Evolutionary conservation across 2,113 vertebrate species (phyloP).

Genomic region (Microcebus lehilahytsara): DNA sequence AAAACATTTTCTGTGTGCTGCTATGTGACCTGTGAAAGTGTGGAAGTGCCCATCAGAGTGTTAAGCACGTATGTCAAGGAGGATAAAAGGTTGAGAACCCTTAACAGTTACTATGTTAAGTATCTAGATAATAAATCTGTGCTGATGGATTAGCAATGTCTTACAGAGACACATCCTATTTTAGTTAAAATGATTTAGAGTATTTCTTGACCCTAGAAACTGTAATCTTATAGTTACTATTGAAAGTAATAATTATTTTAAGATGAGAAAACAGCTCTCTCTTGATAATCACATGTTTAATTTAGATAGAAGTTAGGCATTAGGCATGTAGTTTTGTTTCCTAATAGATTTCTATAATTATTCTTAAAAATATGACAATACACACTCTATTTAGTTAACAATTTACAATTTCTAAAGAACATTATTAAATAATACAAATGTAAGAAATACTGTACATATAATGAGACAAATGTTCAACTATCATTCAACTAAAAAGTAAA

Average conservation of each 20-base stretch:
- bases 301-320: neutral
- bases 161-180: neutral
- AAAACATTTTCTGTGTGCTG: neutral
- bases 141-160: neutral
- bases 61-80: neutral
- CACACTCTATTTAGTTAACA: neutral
- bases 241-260: conserved; percentile 39
- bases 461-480: neutral
- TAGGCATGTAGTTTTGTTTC: conserved; percentile 9
- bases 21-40: neutral
- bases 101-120: neutral
- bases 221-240: conserved; percentile 6
- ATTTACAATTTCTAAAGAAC: neutral
- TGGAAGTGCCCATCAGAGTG: neutral
- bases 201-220: conserved; percentile 13
- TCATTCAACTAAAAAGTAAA: neutral
- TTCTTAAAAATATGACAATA: neutral
- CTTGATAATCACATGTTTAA: neutral
- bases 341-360: neutral
- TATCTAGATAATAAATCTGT: neutral
- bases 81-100: neutral
- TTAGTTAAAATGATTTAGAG: neutral
- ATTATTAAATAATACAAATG: neutral
- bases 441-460: neutral
- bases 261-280: neutral